These are phyloP conservation scores for Pachyuromys duprasi DNA, from an alignment of 2,797 vertebrate genomes.

Conservation along the genomic window DNA sequence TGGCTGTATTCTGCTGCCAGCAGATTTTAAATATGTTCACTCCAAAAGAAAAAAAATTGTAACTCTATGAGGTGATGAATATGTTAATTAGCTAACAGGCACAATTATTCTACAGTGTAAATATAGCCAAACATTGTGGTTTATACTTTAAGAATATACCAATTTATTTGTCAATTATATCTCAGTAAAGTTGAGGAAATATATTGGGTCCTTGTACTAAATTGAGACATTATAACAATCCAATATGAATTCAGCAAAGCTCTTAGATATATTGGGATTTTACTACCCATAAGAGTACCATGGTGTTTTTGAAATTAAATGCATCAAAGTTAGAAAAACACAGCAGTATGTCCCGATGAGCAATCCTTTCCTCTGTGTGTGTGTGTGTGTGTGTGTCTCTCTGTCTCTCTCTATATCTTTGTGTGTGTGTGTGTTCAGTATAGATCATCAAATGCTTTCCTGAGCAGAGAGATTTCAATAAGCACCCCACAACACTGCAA, in stretches of 20 bases:
- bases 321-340: slow-evolving; percentile 3
- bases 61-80: not conserved
- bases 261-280: slow-evolving; percentile 39
- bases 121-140: not conserved
- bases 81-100: not conserved
- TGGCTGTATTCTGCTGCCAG: not conserved
- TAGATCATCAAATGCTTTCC: slow-evolving; percentile 61
- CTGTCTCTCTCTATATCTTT: not conserved
- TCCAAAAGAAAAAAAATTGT: not conserved
- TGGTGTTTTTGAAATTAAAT: not conserved
- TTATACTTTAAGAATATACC: not conserved
- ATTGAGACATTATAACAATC: not conserved
- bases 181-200: not conserved
- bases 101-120: not conserved
- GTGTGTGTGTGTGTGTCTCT: no score
- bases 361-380: no score
- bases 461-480: slow-evolving; percentile 54
- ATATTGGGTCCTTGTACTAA: not conserved
- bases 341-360: not conserved
- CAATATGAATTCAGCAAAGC: slow-evolving; percentile 8
- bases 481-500: slow-evolving; percentile 7
- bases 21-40: not conserved
- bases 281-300: not conserved
- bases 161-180: not conserved
- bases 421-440: not conserved